Evolutionary conservation across 1,140 invertebrate genomes (phyloP).

Genomic region (Zaprionus vittiger): DNA sequence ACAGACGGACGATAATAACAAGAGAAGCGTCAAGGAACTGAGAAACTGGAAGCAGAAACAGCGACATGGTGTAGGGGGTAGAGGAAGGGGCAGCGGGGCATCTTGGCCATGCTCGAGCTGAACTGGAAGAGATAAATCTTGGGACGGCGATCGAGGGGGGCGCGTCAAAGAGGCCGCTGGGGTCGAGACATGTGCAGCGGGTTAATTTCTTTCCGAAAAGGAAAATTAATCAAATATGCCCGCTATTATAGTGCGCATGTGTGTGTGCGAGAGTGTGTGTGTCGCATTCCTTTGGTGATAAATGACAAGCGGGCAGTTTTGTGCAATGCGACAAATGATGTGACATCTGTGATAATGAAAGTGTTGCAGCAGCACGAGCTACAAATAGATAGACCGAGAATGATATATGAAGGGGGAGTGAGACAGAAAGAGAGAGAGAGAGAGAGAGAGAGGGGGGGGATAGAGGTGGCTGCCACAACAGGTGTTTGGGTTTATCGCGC

Average conservation of each 20-base stretch:
- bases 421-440: constrained; percentile 23
- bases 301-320: constrained; percentile 75
- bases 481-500: constrained; percentile 68
- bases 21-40: constrained; percentile 6
- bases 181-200: constrained; percentile 73
- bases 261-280: constrained; percentile 24
- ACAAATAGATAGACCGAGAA: constrained; percentile 40
- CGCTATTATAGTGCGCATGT: constrained; percentile 40
- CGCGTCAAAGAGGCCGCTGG: constrained; percentile 73
- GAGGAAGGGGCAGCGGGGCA: constrained; percentile 4
- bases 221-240: constrained; percentile 82
- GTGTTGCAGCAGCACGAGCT: constrained; percentile 65
- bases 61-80: not conserved
- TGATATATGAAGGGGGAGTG: constrained; percentile 31
- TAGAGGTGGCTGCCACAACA: constrained; percentile 50
- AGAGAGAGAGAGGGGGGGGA: not conserved
- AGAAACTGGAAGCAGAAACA: not conserved
- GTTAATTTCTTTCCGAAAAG: constrained; percentile 84
- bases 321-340: constrained; percentile 82
- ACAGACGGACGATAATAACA: constrained; percentile 3
- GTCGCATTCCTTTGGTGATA: constrained; percentile 78
- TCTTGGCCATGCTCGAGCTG: constrained; percentile 70
- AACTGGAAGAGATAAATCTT: constrained; percentile 79
- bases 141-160: constrained; percentile 32
- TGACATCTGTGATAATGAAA: constrained; percentile 81